Evolutionary conservation across 2,113 vertebrate species (phyloP), one percentile per base, ranked within the genome.

Genomic region (Jacana jacana): DNA sequence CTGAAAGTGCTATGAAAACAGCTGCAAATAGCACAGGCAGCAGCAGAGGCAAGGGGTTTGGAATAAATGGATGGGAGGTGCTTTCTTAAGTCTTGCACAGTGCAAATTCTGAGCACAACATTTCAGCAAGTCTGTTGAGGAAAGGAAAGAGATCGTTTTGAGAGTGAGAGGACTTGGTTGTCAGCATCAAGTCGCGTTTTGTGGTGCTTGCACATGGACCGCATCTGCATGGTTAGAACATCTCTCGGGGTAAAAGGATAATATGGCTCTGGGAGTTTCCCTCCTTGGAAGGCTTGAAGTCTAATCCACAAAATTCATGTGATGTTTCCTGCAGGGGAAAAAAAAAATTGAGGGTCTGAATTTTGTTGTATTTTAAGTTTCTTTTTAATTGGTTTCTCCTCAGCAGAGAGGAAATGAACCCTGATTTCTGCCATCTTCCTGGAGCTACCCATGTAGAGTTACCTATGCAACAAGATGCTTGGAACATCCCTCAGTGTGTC

Each of bases 241-340:
- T 39, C 58, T 81, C 5, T 70, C 13, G 4, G 40, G 49, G 25
- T 65, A 33, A 46, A 60, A 65, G 27, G 16, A 5, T 31, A 5
- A 13, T 30, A 24, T 58, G 75, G 27, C 57, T 49, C 75, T 39
- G 52, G 44, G 49, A 57, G 40, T 19, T 19, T 71, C 5, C 12
- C 33, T 92, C 30, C 35, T 86, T 51, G 30, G 58, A 55, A 60
- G 60, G 27, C 14, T 48, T 49, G 22, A 84, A 79, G 12, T 18
- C 4, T 39, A 72, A 91, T 39, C 19, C 49, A 51, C 17, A 46
- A 39, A 79, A 57, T 65, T 77, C 68, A 65, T 27, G 17, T 3
- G 1, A 3, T 0, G 0, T 60, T 94, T 76, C 16, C 18, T 1
- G 13, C 5, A 19, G 5, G 9, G 15, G 1, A 2, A 24, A 16